A percentile compares a stretch with the other conserved stretches of the same genome.
These are phyloP conservation scores for Congeria kusceri DNA, from an alignment of 2,888 invertebrate species.

Conservation along the genomic window DNA sequence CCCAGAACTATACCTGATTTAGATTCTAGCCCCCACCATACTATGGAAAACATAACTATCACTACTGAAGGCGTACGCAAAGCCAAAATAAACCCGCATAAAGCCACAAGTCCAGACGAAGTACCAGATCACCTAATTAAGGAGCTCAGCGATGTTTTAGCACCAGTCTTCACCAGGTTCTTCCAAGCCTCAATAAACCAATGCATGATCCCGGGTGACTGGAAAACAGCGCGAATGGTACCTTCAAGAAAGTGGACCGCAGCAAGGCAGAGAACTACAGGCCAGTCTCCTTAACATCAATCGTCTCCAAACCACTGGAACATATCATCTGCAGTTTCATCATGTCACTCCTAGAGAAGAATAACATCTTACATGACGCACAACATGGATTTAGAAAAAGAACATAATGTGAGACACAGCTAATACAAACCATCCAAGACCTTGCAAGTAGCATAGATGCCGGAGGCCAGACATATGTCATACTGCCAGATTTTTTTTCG, in stretches of 20 bases:
- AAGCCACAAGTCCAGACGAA: conserved; percentile 18
- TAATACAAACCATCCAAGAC: conserved; percentile 12
- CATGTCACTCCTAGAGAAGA: conserved; percentile 3
- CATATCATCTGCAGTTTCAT: conserved; percentile 11
- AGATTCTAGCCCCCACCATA: not conserved
- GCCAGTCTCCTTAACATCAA: conserved; percentile 26
- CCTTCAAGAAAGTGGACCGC: conserved; percentile 35
- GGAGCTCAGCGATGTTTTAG: not conserved
- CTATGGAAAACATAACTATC: not conserved
- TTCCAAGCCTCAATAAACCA: conserved; percentile 10
- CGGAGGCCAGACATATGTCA: conserved; percentile 11
- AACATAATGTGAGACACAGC: conserved; percentile 22
- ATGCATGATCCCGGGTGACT: conserved; percentile 32
- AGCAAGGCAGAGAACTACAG: conserved; percentile 33
- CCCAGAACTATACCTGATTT: conserved; percentile 19
- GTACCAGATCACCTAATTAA: conserved; percentile 14
- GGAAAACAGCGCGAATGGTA: conserved; percentile 31
- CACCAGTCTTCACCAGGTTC: conserved; percentile 7
- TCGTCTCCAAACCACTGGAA: conserved; percentile 7
- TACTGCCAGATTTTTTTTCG: conserved; percentile 23
- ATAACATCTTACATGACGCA: not conserved
- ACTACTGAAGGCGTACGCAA: no score
- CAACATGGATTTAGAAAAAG: conserved; percentile 21
- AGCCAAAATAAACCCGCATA: not conserved
- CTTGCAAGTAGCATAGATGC: conserved; percentile 9